Conservation (phyloP, 2,113 vertebrate genomes). For the Rissa tridactyla region DNA sequence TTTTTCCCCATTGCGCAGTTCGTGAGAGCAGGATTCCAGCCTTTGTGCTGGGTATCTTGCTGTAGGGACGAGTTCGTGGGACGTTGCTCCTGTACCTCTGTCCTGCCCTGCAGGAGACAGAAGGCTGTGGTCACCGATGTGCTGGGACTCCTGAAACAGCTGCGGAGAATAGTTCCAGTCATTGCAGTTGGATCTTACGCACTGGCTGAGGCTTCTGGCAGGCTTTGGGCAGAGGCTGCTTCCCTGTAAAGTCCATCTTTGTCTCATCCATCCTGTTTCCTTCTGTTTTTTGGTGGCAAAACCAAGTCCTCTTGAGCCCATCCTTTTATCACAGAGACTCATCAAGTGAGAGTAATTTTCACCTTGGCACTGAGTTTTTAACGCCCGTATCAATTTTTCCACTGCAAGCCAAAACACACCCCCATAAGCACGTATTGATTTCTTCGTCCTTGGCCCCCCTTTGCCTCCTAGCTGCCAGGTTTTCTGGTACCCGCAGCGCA, state of each 20-base stretch:
- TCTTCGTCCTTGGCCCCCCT: not conserved
- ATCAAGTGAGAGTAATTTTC: not conserved
- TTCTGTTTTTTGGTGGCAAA: not conserved
- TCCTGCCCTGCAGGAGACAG: too few relatives aligned
- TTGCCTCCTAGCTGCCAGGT: not conserved
- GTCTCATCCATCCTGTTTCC: not conserved
- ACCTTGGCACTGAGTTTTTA: not conserved
- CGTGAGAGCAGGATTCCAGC: not conserved
- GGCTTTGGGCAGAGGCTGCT: not conserved
- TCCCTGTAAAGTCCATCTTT: not conserved
- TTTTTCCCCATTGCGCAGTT: not conserved
- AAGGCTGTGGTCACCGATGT: not conserved
- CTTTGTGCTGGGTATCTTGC: not conserved
- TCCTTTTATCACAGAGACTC: not conserved
- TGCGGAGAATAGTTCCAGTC: too few relatives aligned
- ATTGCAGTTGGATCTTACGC: not conserved
- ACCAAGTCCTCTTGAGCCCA: not conserved
- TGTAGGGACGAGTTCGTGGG: accelerated
- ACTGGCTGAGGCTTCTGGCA: not conserved
- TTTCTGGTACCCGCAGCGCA: not conserved
- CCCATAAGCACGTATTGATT: not conserved
- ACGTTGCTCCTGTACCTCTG: not conserved
- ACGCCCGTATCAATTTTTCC: not conserved
- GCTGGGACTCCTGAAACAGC: not conserved
- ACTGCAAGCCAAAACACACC: not conserved